These are phyloP conservation scores for Platypus cylindrus DNA, from an alignment of 2,888 invertebrate genomes.

Conservation along the genomic window DNA sequence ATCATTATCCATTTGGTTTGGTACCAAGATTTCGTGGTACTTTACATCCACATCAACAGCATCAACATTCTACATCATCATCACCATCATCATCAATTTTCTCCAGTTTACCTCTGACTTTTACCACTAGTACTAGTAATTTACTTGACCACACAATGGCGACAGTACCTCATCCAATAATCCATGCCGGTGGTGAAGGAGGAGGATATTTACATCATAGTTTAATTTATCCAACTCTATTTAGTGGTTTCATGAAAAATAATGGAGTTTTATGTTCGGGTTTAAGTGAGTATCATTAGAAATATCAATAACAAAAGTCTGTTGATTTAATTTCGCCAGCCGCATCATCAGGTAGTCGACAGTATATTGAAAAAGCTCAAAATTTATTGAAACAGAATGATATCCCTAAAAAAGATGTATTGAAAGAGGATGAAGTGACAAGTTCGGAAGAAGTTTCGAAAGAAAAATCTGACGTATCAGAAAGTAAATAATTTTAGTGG, in stretches of 20 bases:
- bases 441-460: slow-evolving; percentile 56
- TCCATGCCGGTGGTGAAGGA: slow-evolving; percentile 11
- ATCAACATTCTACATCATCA: too few relatives aligned
- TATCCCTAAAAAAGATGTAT: slow-evolving; percentile 22
- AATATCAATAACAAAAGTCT: too few relatives aligned
- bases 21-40: slow-evolving; percentile 26
- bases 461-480: slow-evolving; percentile 17
- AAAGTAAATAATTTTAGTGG: background rate
- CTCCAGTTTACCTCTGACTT: slow-evolving; percentile 27
- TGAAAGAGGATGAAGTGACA: slow-evolving; percentile 62
- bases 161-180: slow-evolving; percentile 12
- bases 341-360: background rate
- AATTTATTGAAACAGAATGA: slow-evolving; percentile 8
- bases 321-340: too few relatives aligned
- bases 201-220: slow-evolving; percentile 29
- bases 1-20: slow-evolving; percentile 24
- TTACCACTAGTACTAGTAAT: slow-evolving; percentile 23
- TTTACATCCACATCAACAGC: too few relatives aligned
- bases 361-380: slow-evolving; percentile 13
- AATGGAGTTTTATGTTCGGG: slow-evolving; percentile 7
- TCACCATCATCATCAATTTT: slow-evolving; percentile 24
- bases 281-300: slow-evolving; percentile 5
- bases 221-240: slow-evolving; percentile 30
- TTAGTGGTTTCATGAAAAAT: slow-evolving; percentile 34
- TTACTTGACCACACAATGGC: too few relatives aligned